Percentiles rank a stretch among this genome's conserved stretches.
These are phyloP conservation scores for Naja naja DNA, from an alignment of 2,113 vertebrate genomes.

Conservation along the genomic window DNA sequence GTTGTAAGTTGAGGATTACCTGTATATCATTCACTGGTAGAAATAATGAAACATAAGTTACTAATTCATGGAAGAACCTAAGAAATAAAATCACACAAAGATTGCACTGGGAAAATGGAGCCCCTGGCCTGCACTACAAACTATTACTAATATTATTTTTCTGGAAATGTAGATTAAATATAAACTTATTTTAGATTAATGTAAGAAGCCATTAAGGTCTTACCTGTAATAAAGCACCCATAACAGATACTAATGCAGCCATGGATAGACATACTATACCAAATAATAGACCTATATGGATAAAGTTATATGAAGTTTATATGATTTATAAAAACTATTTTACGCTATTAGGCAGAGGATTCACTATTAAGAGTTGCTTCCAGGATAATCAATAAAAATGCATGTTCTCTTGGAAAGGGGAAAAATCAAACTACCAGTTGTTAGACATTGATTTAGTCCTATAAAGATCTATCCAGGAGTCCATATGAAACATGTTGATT, in stretches of 20 bases:
- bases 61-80: background rate
- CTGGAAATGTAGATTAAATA: background rate
- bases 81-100: background rate
- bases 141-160: background rate
- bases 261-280: constrained; percentile 74
- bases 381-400: background rate
- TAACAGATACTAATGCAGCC: constrained; percentile 74
- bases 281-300: constrained; percentile 67
- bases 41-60: background rate
- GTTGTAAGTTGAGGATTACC: background rate
- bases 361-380: background rate
- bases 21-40: background rate
- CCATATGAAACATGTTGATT: background rate
- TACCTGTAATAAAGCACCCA: constrained; percentile 78
- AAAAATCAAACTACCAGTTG: background rate
- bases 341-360: background rate
- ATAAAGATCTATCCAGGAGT: background rate
- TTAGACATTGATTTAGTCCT: background rate
- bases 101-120: background rate
- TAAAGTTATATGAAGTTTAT: background rate
- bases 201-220: background rate
- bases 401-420: background rate
- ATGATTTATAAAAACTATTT: background rate
- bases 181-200: background rate
- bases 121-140: background rate